Base-by-base conservation (phyloP, 1,140 invertebrate genomes). In the Hestina assimilis region DNA sequence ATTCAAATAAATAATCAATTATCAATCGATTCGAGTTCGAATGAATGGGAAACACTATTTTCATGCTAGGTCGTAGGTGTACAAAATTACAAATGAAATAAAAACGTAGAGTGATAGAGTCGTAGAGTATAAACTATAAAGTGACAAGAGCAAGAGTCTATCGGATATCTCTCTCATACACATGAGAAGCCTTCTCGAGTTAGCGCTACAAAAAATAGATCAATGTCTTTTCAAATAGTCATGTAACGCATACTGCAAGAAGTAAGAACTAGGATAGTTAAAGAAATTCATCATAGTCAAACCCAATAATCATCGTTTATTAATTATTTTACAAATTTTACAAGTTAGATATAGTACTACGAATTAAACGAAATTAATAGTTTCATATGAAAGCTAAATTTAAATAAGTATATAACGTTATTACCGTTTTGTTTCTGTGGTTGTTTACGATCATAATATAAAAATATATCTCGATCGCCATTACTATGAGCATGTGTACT, bases 381-480 rank as follows among this genome's bases (percentile, higher is more conserved):
- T 19, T 38, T 19, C 5, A 1, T 9, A 8, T 12, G 15, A 35
- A 38, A 38, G 19, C 33, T 7, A 9, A 38, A 9, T 19, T 19
- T 9, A 38, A 38, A 19, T 17, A 31, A 2, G 14, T 38, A n/a
- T 17, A 4, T 38, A 17, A 8, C 17, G 1, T 31, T 9, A 4
- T 1, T 38, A 38, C 8, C 19, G 26, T 48, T 48, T 12, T 33
- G 19, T 48, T 52, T 35, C 35, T 28, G 14, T 52, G 17, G 38
- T 52, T 52, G 24, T 52, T 52, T 52, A 52, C 48, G 38, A 29
- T 41, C 9, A 42, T 28, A 11, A 28, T 19, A 28, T 48, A 57
- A 48, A 58, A 46, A 47, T 40, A 54, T 54, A 45, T 23, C 45
- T 48, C 51, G 61, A 72, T 72, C 75, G 77, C 77, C 77, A 78